Percentiles rank a stretch among this genome's conserved stretches.
phyloP scores from a whole-genome alignment of 2,888 invertebrate genomes.

The Muschampia plurimacula region DNA sequence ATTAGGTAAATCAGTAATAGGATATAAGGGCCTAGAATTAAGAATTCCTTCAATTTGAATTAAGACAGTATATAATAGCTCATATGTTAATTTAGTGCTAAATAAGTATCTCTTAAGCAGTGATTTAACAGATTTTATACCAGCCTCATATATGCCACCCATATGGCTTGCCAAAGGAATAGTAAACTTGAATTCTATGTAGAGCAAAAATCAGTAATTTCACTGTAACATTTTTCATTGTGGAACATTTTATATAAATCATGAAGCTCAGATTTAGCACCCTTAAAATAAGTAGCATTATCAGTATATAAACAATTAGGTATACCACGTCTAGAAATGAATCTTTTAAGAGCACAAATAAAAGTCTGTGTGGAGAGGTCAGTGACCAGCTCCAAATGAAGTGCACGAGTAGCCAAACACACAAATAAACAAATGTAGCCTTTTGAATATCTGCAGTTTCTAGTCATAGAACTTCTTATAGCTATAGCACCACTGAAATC shows the following conservation, averaged over 20 bases:
- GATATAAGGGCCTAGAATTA: not conserved
- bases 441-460: too few species aligned
- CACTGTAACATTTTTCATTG: not conserved
- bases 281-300: too few species aligned
- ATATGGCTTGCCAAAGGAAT: conserved; percentile 2
- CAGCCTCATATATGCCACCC: conserved; percentile 4
- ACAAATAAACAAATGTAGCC: too few species aligned
- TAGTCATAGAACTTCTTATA: too few species aligned
- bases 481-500: too few species aligned
- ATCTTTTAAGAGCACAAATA: too few species aligned
- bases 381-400: too few species aligned
- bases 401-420: too few species aligned
- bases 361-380: too few species aligned
- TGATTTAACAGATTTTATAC: conserved; percentile 1
- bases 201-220: conserved; percentile 2
- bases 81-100: conserved; percentile 4
- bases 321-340: too few species aligned
- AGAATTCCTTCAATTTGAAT: conserved; percentile 1
- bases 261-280: not conserved
- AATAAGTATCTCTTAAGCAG: conserved; percentile 1
- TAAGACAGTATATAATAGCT: conserved; percentile 1
- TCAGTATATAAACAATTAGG: too few species aligned
- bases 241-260: not conserved
- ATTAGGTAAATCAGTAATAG: not conserved
- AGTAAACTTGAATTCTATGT: conserved; percentile 4